Evolutionary conservation across 2,113 vertebrate genomes (phyloP), one percentile per base, ranked within the genome.

Genomic region (Ammodytes dubius): DNA sequence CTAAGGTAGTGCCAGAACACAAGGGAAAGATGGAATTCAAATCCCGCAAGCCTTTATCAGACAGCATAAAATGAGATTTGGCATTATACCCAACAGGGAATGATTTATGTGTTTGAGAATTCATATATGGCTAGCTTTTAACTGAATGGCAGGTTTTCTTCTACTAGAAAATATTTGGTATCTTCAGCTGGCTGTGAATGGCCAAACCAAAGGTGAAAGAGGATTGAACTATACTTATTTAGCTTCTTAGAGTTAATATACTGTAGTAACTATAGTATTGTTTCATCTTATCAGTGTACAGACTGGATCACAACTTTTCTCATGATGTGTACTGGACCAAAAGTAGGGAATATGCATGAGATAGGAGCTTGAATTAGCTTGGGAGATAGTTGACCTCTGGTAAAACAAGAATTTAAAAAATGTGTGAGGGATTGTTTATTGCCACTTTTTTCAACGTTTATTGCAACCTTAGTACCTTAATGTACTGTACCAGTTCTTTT

Each of bases 1-100:
- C 74, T 45, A 79, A 81, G 49, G 77, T 64, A 74, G 54, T 57
- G 81, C 75, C 87, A 83, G 84, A 85, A 86, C 78, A 79, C 68
- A 66, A 65, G 82, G 73, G 70, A 83, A 74, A 84, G 73, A 79
- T 42, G 70, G 83, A 82, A 63, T 84, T 81, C 77, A 87, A 86
- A 87, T 86, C 77, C 84, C 72, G 42, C 77, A 77, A 59, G 53
- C 17, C 76, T 70, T 79, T 54, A 81, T 90, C 76, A 90, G 79
- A 77, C 79, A 54, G 77, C 76, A 69, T 61, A 86, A 88, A 89
- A 90, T 84, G 76, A 81, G 85, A 92, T 90, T 88, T 87, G 88
- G 81, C 86, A 77, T 70, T 56, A 75, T 81, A 86, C 79, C 83
- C 78, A 81, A 85, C 75, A 63, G 72, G 81, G 70, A 81, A 72